phyloP scores from a whole-genome alignment of 2,797 vertebrate species.

The Hephaestus fuliginosus region DNA sequence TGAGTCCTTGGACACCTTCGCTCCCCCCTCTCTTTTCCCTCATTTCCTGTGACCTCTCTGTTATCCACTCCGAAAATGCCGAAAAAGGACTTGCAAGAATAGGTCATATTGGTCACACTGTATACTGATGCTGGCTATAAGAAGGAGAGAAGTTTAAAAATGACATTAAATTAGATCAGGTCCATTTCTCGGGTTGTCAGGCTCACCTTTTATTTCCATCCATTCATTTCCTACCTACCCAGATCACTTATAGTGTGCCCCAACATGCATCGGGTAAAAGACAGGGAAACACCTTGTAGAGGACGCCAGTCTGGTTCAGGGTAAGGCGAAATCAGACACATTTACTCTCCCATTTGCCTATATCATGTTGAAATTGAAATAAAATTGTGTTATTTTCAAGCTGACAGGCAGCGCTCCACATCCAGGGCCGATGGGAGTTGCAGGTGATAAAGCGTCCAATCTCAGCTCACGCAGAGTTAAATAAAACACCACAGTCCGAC shows the following conservation, averaged over 20 bases:
- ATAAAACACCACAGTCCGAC: slow-evolving; percentile 10
- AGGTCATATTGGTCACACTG: not conserved
- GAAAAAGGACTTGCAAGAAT: not conserved
- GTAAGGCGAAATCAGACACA: not conserved
- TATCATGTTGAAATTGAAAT: not conserved
- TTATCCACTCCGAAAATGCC: not conserved
- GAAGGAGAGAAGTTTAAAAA: not conserved
- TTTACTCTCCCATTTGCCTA: not conserved
- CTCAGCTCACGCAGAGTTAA: not conserved
- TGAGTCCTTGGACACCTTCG: not conserved
- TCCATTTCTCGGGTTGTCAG: slow-evolving; percentile 5
- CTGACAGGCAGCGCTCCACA: not conserved
- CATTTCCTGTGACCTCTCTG: not conserved
- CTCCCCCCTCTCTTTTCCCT: not conserved
- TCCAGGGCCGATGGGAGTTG: not conserved
- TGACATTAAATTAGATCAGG: not conserved
- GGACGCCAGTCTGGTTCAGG: not conserved
- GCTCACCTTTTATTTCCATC: not conserved
- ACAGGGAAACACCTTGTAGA: not conserved
- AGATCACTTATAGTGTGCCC: not conserved
- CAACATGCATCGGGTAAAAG: slow-evolving; percentile 3
- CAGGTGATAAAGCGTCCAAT: not conserved
- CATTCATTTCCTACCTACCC: not conserved
- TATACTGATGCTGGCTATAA: not conserved
- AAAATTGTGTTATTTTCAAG: not conserved